Percentiles rank a stretch among this genome's conserved stretches.
Conservation (phyloP, 2,888 invertebrate species). For the Microplitis deprimator region DNA sequence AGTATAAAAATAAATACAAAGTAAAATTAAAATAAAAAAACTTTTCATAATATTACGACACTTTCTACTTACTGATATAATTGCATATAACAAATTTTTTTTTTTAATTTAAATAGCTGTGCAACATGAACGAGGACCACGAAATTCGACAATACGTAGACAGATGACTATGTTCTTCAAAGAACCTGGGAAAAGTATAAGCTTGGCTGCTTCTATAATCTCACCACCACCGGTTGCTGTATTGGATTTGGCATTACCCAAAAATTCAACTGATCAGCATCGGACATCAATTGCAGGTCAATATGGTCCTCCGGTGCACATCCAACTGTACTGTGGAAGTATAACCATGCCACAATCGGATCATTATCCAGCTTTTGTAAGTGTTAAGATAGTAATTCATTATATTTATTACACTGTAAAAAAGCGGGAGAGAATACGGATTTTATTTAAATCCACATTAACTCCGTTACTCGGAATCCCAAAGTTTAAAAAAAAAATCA, state of each 20-base stretch:
- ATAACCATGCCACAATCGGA: slow-evolving; percentile 71
- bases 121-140: slow-evolving; percentile 97
- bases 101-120: slow-evolving; percentile 81
- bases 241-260: slow-evolving; percentile 74
- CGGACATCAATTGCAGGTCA: slow-evolving; percentile 49
- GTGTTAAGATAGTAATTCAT: not conserved
- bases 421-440: no score
- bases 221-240: slow-evolving; percentile 67
- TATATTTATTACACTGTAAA: no score
- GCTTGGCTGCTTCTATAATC: slow-evolving; percentile 46
- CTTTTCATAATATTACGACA: no score
- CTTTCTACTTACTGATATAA: not conserved
- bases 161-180: slow-evolving; percentile 91
- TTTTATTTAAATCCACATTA: no score
- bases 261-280: slow-evolving; percentile 61
- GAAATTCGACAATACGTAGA: slow-evolving; percentile 93
- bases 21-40: no score
- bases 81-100: slow-evolving; percentile 2
- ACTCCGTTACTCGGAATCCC: no score
- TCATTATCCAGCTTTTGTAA: not conserved
- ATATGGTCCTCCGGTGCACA: slow-evolving; percentile 58
- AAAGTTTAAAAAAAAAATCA: no score
- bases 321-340: slow-evolving; percentile 60
- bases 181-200: slow-evolving; percentile 73
- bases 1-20: not conserved